Conservation (phyloP, 1,140 invertebrate species). For the Tetragnatha versicolor region DNA sequence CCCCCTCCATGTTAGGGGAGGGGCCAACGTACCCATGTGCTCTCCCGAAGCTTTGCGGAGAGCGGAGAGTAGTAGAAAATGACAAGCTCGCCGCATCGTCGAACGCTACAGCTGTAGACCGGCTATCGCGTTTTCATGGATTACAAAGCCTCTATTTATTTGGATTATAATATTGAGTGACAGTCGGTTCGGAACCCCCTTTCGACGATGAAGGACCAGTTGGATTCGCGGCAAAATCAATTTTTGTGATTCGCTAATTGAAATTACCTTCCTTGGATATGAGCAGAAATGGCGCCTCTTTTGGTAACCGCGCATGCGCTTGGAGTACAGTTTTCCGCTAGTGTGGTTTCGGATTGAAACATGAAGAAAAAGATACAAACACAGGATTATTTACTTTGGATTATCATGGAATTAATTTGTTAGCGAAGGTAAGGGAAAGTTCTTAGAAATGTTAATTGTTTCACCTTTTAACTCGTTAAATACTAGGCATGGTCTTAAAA, state of each 20-base stretch:
- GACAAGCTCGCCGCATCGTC: slow-evolving; percentile 25
- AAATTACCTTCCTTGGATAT: not conserved
- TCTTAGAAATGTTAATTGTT: too few species aligned
- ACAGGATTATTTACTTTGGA: not conserved
- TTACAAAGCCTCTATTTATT: too few species aligned
- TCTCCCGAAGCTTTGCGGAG: slow-evolving; percentile 8
- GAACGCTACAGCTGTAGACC: too few species aligned
- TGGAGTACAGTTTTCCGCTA: not conserved
- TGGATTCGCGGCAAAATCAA: too few species aligned
- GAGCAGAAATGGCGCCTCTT: slow-evolving; percentile 37
- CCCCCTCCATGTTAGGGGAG: slow-evolving; percentile 25
- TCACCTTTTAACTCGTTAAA: too few species aligned
- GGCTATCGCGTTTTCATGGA: too few species aligned
- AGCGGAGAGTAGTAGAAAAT: not conserved
- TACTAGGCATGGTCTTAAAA: too few species aligned
- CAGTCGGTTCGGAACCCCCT: too few species aligned
- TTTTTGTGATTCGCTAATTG: slow-evolving; percentile 14
- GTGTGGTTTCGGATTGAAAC: slow-evolving; percentile 6
- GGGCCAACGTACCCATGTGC: slow-evolving; percentile 44
- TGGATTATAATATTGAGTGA: too few species aligned
- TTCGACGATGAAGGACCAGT: too few species aligned
- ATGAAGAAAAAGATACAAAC: slow-evolving; percentile 1
- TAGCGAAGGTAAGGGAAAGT: too few species aligned
- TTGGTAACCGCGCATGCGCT: slow-evolving; percentile 29
- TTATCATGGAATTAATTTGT: too few species aligned